Conservation (phyloP, 92 coral and sea anemone genomes). For the Diadumene lineata region DNA sequence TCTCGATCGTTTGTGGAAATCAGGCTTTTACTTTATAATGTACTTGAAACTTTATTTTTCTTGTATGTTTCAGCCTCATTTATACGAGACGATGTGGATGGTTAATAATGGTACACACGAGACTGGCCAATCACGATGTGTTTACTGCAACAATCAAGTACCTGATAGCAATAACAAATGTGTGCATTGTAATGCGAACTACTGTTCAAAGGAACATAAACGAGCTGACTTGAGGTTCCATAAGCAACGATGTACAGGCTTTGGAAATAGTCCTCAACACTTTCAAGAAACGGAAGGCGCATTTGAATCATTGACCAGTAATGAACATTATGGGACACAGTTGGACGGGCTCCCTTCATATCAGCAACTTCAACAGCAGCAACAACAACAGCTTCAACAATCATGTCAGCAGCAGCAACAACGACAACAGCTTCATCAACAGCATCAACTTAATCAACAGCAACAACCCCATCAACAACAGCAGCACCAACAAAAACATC, state of each 20-base stretch:
- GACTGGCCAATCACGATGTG: slow-evolving; percentile 21
- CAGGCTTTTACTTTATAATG: too few species aligned
- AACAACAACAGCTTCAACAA: background rate
- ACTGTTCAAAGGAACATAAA: slow-evolving; percentile 48
- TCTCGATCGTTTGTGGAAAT: too few species aligned
- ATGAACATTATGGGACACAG: background rate
- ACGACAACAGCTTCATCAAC: background rate
- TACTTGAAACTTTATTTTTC: background rate
- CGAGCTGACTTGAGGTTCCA: slow-evolving; percentile 34
- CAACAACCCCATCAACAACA: background rate
- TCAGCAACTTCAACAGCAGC: background rate
- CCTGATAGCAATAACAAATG: slow-evolving; percentile 24
- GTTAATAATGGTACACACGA: slow-evolving; percentile 1
- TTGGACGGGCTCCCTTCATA: background rate
- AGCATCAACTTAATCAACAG: background rate
- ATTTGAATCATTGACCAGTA: slow-evolving; percentile 3
- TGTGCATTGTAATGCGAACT: slow-evolving; percentile 18
- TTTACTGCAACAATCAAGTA: slow-evolving; percentile 26
- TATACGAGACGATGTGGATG: slow-evolving; percentile 31
- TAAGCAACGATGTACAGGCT: slow-evolving; percentile 18
- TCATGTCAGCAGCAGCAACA: background rate
- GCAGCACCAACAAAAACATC: background rate
- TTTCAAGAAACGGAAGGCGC: background rate
- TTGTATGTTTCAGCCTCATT: slow-evolving; percentile 12
- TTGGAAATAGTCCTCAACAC: background rate